A percentile compares a stretch with the other conserved stretches of the same genome.
Conservation (phyloP, 2,888 invertebrate genomes). For the Empis livida region DNA sequence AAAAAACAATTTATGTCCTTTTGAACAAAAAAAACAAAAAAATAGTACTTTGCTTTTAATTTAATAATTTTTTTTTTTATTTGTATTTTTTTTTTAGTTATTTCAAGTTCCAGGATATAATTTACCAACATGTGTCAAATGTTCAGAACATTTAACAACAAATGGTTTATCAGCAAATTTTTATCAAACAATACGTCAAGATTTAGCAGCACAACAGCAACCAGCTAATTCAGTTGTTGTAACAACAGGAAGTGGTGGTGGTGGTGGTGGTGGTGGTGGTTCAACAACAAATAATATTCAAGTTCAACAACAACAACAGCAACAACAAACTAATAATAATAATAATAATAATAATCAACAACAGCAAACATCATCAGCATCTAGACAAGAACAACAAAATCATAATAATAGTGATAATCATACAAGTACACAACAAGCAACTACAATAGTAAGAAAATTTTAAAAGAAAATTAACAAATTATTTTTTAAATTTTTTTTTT, state of each 20-base stretch:
- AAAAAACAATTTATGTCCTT: no score
- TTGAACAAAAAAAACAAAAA: no score
- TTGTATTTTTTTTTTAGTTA: slow-evolving; percentile 20
- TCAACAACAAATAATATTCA: neutral
- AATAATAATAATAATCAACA: slow-evolving; percentile 18
- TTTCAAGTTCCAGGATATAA: slow-evolving; percentile 37
- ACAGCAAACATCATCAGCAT: slow-evolving; percentile 9
- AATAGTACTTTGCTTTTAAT: no score
- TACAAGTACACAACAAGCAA: neutral
- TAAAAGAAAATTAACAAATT: no score
- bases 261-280: neutral
- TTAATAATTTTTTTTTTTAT: no score
- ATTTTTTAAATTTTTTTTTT: no score
- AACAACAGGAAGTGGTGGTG: neutral
- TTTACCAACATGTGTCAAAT: slow-evolving; percentile 36
- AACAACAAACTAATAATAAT: slow-evolving; percentile 11
- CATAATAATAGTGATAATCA: slow-evolving; percentile 1
- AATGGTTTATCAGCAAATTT: slow-evolving; percentile 24
- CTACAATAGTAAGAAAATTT: neutral
- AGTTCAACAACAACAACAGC: slow-evolving; percentile 7
- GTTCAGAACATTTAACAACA: slow-evolving; percentile 34
- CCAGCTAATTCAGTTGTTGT: slow-evolving; percentile 16
- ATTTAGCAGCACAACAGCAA: slow-evolving; percentile 20
- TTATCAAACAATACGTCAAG: slow-evolving; percentile 28
- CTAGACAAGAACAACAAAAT: slow-evolving; percentile 8